Conservation (phyloP, 2,113 vertebrate genomes). For the Enhydra lutris region DNA sequence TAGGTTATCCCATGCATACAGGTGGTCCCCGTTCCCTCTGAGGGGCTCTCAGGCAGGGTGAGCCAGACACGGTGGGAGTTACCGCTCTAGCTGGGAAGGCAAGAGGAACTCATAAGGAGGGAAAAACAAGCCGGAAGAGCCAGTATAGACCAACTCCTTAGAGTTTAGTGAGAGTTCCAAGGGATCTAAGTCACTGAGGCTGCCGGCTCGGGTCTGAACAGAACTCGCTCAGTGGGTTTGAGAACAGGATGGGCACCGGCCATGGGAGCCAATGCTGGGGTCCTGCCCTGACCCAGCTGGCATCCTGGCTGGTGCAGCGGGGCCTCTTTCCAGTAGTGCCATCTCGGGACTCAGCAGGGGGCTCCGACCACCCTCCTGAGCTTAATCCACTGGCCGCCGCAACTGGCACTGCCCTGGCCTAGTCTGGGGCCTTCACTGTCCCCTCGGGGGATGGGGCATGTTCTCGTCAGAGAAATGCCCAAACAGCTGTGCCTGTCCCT, state of each 20-base stretch:
- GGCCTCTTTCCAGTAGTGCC: background rate
- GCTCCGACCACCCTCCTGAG: background rate
- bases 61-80: background rate
- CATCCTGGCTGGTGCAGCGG: background rate
- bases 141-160: background rate
- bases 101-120: background rate
- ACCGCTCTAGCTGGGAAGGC: background rate
- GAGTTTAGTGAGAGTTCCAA: background rate
- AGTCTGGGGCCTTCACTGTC: background rate
- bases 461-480: conserved; percentile 33
- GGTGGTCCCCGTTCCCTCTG: background rate
- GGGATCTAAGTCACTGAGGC: background rate
- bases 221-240: background rate
- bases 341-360: background rate
- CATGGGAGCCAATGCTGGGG: background rate
- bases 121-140: background rate
- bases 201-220: background rate
- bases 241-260: background rate
- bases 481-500: conserved; percentile 34
- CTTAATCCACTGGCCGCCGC: background rate
- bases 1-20: background rate
- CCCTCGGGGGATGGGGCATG: background rate
- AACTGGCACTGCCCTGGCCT: background rate
- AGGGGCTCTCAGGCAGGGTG: background rate
- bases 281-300: background rate